These are phyloP conservation scores for Eucera pruinosa DNA, from an alignment of 2,888 invertebrate genomes.

Conservation along the genomic window DNA sequence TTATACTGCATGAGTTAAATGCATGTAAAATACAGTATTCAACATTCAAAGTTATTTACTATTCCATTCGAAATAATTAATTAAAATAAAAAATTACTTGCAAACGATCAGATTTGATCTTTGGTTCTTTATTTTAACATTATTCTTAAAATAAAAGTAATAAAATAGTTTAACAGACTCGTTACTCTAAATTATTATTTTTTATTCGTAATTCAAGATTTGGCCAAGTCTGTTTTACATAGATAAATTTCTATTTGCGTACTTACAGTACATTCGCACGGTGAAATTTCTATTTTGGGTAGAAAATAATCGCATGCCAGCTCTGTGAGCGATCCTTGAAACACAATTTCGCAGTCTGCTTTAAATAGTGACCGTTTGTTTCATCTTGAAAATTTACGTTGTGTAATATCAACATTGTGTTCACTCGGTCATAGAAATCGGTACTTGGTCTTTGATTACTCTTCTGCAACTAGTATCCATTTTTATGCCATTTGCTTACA, in stretches of 20 bases:
- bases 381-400: conserved; percentile 8
- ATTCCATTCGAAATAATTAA: no score
- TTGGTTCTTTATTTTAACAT: no score
- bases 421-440: neutral
- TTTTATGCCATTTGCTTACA: neutral
- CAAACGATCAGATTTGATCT: no score
- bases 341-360: conserved; percentile 8
- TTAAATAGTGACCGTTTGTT: conserved; percentile 37
- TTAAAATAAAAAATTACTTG: no score
- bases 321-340: neutral
- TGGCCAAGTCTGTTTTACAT: no score
- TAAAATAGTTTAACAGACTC: no score
- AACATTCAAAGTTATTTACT: no score
- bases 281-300: conserved; percentile 31
- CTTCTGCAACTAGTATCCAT: neutral
- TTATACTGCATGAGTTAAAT: no score
- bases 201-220: no score
- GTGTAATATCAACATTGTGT: neutral
- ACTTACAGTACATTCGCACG: neutral
- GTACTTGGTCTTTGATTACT: neutral
- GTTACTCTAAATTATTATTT: no score
- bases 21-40: no score
- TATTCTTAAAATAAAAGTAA: no score
- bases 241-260: neutral
- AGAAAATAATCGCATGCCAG: conserved; percentile 6